Percentiles rank a stretch among this genome's conserved stretches.
Evolutionary conservation across 2,888 invertebrate genomes (phyloP).

Genomic region (Polyploca ridens): DNA sequence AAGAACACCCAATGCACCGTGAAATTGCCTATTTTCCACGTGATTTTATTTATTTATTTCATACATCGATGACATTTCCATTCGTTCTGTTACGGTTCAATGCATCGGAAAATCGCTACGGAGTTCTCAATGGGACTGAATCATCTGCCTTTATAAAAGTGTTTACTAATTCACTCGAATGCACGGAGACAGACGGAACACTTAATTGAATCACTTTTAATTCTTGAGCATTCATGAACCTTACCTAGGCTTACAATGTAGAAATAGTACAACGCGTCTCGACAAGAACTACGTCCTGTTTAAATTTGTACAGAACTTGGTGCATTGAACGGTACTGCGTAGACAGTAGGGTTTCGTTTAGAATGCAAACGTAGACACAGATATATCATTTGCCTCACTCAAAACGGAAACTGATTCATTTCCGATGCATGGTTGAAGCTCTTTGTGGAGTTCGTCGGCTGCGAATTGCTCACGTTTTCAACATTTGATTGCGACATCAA

Average conservation of each 20-base stretch:
- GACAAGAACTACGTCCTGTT: slow-evolving; percentile 56
- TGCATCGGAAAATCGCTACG: slow-evolving; percentile 59
- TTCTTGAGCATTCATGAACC: slow-evolving; percentile 53
- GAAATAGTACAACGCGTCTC: slow-evolving; percentile 58
- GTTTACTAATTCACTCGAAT: slow-evolving; percentile 31
- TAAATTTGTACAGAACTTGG: slow-evolving; percentile 44
- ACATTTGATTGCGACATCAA: slow-evolving; percentile 81
- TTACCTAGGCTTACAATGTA: slow-evolving; percentile 62
- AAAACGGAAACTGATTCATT: slow-evolving; percentile 83
- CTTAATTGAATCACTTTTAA: slow-evolving; percentile 50
- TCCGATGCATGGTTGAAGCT: slow-evolving; percentile 82
- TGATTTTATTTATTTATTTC: slow-evolving; percentile 84
- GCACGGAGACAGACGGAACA: slow-evolving; percentile 27
- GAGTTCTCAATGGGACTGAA: slow-evolving; percentile 35
- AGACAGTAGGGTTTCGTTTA: slow-evolving; percentile 57
- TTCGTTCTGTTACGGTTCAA: slow-evolving; percentile 57
- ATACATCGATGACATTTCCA: slow-evolving; percentile 76
- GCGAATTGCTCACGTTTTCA: slow-evolving; percentile 81
- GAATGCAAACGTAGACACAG: slow-evolving; percentile 51
- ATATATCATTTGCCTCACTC: slow-evolving; percentile 77
- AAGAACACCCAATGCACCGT: slow-evolving; percentile 82
- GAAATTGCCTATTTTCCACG: slow-evolving; percentile 84
- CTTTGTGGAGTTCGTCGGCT: slow-evolving; percentile 79
- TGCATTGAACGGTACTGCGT: slow-evolving; percentile 53
- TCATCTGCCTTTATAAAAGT: slow-evolving; percentile 28